Base-by-base conservation (phyloP, 2,888 invertebrate species). In the Amphipoea lucens region DNA sequence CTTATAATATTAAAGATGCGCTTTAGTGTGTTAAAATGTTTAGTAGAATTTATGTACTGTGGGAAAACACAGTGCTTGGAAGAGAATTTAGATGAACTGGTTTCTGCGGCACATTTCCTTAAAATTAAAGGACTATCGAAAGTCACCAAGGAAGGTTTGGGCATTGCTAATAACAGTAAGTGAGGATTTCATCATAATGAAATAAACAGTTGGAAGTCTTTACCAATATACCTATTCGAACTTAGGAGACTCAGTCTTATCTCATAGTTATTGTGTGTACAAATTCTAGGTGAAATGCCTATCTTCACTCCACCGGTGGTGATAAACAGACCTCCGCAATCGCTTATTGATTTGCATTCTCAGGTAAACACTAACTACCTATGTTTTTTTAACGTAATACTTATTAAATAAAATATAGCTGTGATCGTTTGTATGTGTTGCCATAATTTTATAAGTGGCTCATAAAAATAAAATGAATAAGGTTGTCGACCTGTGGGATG, bases 21-120 rank as follows among this genome's bases (percentile, higher is more conserved):
- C 91, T 98, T 98, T 94, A 97, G 97, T 89, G 98, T 98, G 54
- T 94, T 98, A 81, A 98, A 98, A 94, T 97, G 98, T 71, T 96
- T 98, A 82, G 97, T 98, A 57, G 98, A 98, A 93, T 98, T 98
- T 90, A 98, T 98, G 97, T 98, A 98, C 91, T 98, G 98, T 90
- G 98, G 98, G 3, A 98, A 98, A 95, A 98, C 98, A 2, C 97
- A 97, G 87, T 97, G 98, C 86, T 95, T 97, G 74, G 98, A 98
- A 93, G 97, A 98, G 88, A 97, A 98, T 92, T 95, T 98, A 87
- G 97, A 98, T 88, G 97, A 98, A 88, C 93, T 98, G 72, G 97
- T 98, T 70, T 97, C 98, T 76, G 98, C 98, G 12, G 98, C 98
- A 45, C 98, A 97, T 92, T 97, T 98, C 90, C 97, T 98, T 83